A percentile compares a stretch with the other conserved stretches of the same genome.
phyloP scores from a whole-genome alignment of 2,888 invertebrate species.

The Agrotis clavis region DNA sequence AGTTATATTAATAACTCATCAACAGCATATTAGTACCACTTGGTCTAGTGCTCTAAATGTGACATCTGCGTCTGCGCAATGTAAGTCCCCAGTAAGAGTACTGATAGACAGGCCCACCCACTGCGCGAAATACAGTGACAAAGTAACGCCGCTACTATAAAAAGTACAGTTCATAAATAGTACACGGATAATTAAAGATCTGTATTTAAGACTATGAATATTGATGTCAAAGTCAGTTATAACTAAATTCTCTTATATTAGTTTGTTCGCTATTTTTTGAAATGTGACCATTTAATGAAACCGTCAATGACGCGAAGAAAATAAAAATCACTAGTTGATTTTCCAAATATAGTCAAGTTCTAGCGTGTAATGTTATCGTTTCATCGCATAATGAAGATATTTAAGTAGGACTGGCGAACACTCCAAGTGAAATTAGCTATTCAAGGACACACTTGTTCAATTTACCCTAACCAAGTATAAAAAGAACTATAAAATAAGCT shows the following conservation, averaged over 20 bases:
- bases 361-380: not conserved
- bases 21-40: not conserved
- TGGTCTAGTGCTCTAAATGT: constrained; percentile 21
- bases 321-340: no score
- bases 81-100: constrained; percentile 6
- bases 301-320: not conserved
- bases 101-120: constrained; percentile 35
- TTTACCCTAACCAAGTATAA: constrained; percentile 3
- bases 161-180: not conserved
- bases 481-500: constrained; percentile 21
- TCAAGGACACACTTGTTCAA: not conserved
- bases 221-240: not conserved
- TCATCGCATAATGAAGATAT: not conserved
- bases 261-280: no score
- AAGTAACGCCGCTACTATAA: constrained; percentile 13
- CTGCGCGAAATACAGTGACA: constrained; percentile 29
- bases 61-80: constrained; percentile 36
- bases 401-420: not conserved
- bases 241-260: no score
- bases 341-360: no score
- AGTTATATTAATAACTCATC: constrained; percentile 4
- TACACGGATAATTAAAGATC: not conserved
- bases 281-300: not conserved
- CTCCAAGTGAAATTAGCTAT: not conserved
- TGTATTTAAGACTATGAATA: not conserved